These are phyloP conservation scores for Phrynosoma blainvillii DNA, from an alignment of 2,113 vertebrate genomes.

Conservation along the genomic window DNA sequence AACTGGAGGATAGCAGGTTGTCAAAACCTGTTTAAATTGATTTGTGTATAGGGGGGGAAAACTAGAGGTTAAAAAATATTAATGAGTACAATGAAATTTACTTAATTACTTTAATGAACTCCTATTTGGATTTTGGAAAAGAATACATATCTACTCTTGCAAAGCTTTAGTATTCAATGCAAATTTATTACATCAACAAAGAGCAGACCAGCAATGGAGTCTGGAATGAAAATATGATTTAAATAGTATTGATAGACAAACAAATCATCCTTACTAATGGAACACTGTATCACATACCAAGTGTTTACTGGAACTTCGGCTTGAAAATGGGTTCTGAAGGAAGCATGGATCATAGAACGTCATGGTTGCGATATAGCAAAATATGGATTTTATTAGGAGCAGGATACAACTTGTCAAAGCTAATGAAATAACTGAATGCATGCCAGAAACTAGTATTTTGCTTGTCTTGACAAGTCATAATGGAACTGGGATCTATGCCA, in stretches of 20 bases:
- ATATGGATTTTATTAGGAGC: conserved; percentile 25
- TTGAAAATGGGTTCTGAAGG: background rate
- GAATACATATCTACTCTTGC: background rate
- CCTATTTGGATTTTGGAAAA: background rate
- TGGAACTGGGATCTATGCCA: conserved; percentile 16
- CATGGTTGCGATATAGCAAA: background rate
- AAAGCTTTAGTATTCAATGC: background rate
- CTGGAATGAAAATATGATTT: background rate
- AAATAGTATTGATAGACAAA: conserved; percentile 17
- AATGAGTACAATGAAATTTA: background rate
- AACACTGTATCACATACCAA: background rate
- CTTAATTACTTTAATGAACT: background rate
- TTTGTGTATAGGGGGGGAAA: background rate
- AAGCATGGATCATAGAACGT: conserved; percentile 1
- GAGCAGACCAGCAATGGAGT: background rate
- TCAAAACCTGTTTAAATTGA: background rate
- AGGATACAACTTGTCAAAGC: conserved; percentile 16
- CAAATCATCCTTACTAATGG: background rate
- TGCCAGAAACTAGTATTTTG: conserved; percentile 29
- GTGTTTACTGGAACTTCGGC: conserved; percentile 20
- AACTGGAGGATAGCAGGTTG: no score
- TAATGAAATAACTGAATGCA: conserved; percentile 27
- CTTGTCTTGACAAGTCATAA: conserved; percentile 23
- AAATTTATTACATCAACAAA: conserved; percentile 3
- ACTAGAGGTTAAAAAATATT: background rate